Evolutionary conservation across 2,797 vertebrate species (phyloP), one percentile per base, ranked within the genome.

Genomic region (Myotis pilosus): DNA sequence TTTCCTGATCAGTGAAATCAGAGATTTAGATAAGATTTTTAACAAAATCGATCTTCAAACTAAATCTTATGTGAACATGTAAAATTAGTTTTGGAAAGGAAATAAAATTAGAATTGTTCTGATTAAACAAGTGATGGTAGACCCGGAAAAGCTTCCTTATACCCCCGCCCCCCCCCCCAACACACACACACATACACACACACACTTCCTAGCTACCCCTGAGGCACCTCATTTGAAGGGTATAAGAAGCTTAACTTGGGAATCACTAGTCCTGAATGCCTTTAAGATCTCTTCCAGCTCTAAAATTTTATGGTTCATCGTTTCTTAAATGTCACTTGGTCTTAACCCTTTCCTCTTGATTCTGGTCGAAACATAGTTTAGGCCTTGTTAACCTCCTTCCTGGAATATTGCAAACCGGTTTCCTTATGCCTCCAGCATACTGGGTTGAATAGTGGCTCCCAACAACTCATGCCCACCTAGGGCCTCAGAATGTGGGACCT

Each of bases 1-100:
- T 93, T 81, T 96, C 69, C 74, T 36, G n/a, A 74, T 71, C 4
- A 49, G 33, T 71, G 51, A 92, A 95, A 64, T 88, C 41, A 87
- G 33, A 94, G 60, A 79, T 74, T 75, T 74, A 49, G 49, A 84
- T 13, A 7, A 89, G 23, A 89, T 71, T 22, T 41, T 17, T 47
- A 95, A 66, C 33, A 76, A 74, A 86, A 68, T 17, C 36, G 1
- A 15, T 41, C 72, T 94, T 91, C 55, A 94, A 66, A 94, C 79
- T 92, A 91, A 83, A 82, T 89, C 30, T 60, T 87, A 41, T n/a
- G 36, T 38, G 62, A 79, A 83, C 15, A 68, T 41, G 16, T 60
- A 74, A 93, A 75, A 81, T 41, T 51, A 75, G 74, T 51, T 30
- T 49, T 20, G 17, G 44, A 51, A 51, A 75, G 71, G 41, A 75